A percentile compares a stretch with the other conserved stretches of the same genome.
Evolutionary conservation across 1,140 invertebrate genomes (phyloP).

Genomic region (Drosophila littoralis): DNA sequence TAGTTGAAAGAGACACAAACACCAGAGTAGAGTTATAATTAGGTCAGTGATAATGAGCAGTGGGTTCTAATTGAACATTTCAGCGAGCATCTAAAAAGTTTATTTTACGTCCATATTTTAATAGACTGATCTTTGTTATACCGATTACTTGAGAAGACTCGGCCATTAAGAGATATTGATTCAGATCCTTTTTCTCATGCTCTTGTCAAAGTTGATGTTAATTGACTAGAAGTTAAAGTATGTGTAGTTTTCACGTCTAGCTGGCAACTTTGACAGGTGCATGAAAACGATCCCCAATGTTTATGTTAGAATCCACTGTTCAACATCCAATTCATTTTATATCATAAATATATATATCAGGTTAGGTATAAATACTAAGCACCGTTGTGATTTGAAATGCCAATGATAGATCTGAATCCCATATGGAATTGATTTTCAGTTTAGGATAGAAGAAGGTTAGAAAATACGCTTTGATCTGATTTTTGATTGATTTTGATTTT

Average conservation of each 20-base stretch:
- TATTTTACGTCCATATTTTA: too few species aligned
- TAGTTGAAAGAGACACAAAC: conserved; percentile 53
- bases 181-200: neutral
- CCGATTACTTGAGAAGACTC: too few species aligned
- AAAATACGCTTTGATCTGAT: conserved; percentile 27
- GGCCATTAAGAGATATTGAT: too few species aligned
- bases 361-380: conserved; percentile 55
- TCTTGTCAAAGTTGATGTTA: neutral
- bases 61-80: neutral
- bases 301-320: conserved; percentile 16
- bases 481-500: conserved; percentile 34
- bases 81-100: too few species aligned
- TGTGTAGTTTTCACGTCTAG: too few species aligned
- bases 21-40: conserved; percentile 49
- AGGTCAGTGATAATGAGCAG: conserved; percentile 24
- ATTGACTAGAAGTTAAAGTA: too few species aligned
- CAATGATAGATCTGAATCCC: conserved; percentile 56
- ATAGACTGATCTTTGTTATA: too few species aligned
- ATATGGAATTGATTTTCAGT: conserved; percentile 38
- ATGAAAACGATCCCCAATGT: neutral
- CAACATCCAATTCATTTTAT: neutral
- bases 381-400: conserved; percentile 69
- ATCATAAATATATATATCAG: conserved; percentile 17
- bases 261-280: neutral
- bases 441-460: conserved; percentile 63